Conservation (phyloP, 2,888 invertebrate species). For the Allolobophora icterica region DNA sequence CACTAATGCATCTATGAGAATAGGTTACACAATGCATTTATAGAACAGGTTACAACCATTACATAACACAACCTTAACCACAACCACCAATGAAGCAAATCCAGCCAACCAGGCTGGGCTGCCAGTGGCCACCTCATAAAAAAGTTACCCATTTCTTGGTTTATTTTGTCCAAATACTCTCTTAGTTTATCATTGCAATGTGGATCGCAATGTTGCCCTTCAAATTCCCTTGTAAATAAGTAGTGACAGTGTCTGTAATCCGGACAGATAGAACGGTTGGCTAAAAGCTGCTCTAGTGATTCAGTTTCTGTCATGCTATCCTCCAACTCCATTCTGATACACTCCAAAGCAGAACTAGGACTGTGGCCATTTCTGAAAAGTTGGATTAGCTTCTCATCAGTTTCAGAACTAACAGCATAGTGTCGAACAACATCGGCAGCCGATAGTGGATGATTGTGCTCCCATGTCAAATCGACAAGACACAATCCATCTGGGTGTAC, state of each 20-base stretch:
- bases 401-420: no score
- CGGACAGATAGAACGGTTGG: conserved; percentile 22
- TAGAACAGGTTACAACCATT: no score
- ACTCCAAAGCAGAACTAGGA: conserved; percentile 24
- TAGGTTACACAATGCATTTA: no score
- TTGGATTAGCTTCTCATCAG: background rate
- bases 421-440: no score
- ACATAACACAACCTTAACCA: no score
- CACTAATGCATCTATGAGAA: no score
- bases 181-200: background rate
- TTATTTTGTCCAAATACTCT: background rate
- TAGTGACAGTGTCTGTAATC: conserved; percentile 14
- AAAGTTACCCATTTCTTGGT: background rate
- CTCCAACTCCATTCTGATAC: background rate
- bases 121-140: no score
- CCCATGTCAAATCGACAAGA: background rate
- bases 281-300: background rate
- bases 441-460: no score
- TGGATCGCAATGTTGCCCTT: no score
- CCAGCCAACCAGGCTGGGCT: no score
- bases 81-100: no score
- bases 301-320: background rate
- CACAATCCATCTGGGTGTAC: background rate
- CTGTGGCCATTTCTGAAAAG: conserved; percentile 23
- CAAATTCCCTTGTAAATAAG: background rate